Base-by-base conservation (phyloP, 2,888 invertebrate genomes). In the Zele albiditarsus region DNA sequence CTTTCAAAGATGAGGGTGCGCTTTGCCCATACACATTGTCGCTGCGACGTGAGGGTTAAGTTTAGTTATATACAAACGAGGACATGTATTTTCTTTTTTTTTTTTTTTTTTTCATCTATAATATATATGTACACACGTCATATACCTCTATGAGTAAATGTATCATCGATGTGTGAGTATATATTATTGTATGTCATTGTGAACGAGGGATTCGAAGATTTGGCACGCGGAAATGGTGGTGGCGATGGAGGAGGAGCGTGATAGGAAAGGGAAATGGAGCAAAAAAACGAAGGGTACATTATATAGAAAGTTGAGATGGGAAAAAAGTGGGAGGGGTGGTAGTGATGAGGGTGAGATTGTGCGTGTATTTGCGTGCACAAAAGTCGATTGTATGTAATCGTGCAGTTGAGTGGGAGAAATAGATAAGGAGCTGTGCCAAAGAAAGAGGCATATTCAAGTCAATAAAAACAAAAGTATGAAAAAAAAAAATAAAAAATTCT, bases 1-100 rank as follows among this genome's bases (percentile, higher is more conserved):
- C 71, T 73, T 72, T 77, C 72, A 71, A 62, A 76, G 67, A 76
- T 78, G 81, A 82, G 82, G 82, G 78, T 75, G 76, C 76, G 60
- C 28, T 16, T 60, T 60, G 60, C 16, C 27, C 25, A 81, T 82
- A 82, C 82, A 83, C 83, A 83, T 83, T 82, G 82, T 84, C 83
- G 82, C 82, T 80, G 77, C 79, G 16, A 33, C 31, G 79, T 10
- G 79, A 81, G 68, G 71, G 27, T 60, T 58, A 16, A 67, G 23
- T 53, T 53, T 23, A n/a, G 8, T 53, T 53, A 53, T 53, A 20
- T 20, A 53, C 53, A 53, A 53, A 20, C 53, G 53, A 53, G 20
- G 20, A 53, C 53, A 53, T 8, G 20, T 20, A 20, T n/a, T 46
- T 42, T 42, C 12, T 42, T 10, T n/a, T 16, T 42, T 49, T 69